Evolutionary conservation across 2,888 invertebrate species (phyloP).

Genomic region (Escarpia spicata): DNA sequence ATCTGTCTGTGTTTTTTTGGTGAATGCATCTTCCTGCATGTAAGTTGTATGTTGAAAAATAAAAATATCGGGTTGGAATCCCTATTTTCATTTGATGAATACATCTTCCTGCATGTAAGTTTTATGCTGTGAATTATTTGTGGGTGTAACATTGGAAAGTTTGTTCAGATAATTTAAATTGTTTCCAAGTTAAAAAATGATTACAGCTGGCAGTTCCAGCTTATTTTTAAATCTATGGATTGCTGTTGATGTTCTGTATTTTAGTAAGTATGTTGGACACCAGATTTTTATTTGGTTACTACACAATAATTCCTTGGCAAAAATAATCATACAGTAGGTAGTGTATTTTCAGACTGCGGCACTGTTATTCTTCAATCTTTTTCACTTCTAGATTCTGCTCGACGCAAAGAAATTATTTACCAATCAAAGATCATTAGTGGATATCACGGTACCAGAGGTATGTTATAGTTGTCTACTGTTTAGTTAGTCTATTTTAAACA

Average conservation of each 20-base stretch:
- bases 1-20: neutral
- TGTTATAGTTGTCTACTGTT: neutral
- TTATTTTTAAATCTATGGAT: neutral
- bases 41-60: neutral
- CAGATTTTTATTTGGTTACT: neutral
- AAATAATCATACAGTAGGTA: neutral
- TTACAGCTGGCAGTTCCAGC: neutral
- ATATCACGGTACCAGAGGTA: constrained; percentile 83
- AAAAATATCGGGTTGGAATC: constrained; percentile 75
- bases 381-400: constrained; percentile 81
- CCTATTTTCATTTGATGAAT: neutral
- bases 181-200: too few species aligned
- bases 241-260: neutral
- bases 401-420: constrained; percentile 75
- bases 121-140: neutral
- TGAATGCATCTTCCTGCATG: neutral
- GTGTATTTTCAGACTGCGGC: neutral
- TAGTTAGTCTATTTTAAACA: neutral
- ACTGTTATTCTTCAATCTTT: neutral
- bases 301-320: neutral
- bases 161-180: neutral
- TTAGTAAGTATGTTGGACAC: neutral
- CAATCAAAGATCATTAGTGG: constrained; percentile 74
- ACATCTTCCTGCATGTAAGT: neutral
- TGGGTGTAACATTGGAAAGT: neutral